Evolutionary conservation across 2,113 vertebrate genomes (phyloP).

Genomic region (Podarcis raffonei): DNA sequence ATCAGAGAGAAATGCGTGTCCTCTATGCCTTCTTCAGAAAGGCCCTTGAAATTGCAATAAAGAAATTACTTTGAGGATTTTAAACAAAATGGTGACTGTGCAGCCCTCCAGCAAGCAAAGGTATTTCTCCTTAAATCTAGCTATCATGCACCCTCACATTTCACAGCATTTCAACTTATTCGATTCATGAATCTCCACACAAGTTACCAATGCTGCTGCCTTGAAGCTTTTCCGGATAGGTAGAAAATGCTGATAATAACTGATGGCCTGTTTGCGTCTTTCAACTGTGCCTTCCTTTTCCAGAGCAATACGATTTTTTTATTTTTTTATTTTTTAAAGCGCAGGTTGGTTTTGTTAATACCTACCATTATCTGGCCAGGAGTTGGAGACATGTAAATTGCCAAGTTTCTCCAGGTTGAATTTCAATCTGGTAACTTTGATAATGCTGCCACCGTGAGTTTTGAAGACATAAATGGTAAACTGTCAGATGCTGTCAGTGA

Average conservation of each 20-base stretch:
- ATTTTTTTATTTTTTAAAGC: too few species aligned
- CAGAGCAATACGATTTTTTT: neutral
- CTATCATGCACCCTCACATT: neutral
- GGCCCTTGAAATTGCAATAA: neutral
- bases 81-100: constrained; percentile 9
- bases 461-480: constrained; percentile 27
- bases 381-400: constrained; percentile 7
- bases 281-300: neutral
- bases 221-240: neutral
- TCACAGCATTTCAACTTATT: neutral
- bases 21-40: neutral
- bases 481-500: constrained; percentile 59
- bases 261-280: neutral
- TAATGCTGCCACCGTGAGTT: constrained; percentile 71
- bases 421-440: constrained; percentile 43
- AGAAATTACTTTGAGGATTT: neutral
- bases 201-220: neutral
- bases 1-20: neutral
- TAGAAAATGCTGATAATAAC: neutral
- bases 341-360: neutral
- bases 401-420: neutral
- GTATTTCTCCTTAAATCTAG: neutral
- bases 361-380: constrained; percentile 17
- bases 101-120: neutral
- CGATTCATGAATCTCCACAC: neutral